Conservation (phyloP, 2,888 invertebrate genomes). For the Tiliacea citrago region DNA sequence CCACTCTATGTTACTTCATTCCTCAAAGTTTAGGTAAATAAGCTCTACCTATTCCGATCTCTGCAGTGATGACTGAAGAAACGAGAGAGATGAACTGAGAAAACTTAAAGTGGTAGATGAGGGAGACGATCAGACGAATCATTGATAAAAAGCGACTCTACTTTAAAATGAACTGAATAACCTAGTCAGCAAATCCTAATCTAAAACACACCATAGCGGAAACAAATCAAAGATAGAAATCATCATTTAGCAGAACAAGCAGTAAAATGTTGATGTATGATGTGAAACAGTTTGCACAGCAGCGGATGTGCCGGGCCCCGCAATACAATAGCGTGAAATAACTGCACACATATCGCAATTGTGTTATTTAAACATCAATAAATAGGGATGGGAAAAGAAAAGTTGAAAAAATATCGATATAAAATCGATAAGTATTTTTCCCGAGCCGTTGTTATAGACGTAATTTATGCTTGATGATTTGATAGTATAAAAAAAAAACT, state of each 20-base stretch:
- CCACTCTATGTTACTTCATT: no score
- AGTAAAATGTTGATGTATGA: constrained; percentile 19
- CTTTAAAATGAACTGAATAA: no score
- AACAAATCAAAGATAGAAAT: constrained; percentile 19
- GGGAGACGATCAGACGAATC: no score
- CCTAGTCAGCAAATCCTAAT: neutral
- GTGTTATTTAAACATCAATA: constrained; percentile 37
- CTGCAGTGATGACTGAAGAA: no score
- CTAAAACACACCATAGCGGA: constrained; percentile 4
- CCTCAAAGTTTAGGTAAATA: no score
- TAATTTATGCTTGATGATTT: neutral
- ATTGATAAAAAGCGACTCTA: no score
- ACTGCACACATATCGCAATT: constrained; percentile 37
- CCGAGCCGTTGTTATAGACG: neutral
- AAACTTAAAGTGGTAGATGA: no score
- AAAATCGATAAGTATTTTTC: neutral
- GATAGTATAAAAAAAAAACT: neutral
- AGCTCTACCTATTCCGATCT: no score
- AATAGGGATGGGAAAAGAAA: constrained; percentile 12
- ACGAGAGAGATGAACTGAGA: no score
- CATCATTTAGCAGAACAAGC: constrained; percentile 9
- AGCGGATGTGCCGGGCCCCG: constrained; percentile 47
- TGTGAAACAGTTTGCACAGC: constrained; percentile 36
- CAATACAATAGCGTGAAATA: constrained; percentile 53
- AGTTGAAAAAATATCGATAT: constrained; percentile 13